Percentiles rank a stretch among this genome's conserved stretches.
Conservation (phyloP, 2,797 vertebrate genomes). For the Poeciliopsis turneri region DNA sequence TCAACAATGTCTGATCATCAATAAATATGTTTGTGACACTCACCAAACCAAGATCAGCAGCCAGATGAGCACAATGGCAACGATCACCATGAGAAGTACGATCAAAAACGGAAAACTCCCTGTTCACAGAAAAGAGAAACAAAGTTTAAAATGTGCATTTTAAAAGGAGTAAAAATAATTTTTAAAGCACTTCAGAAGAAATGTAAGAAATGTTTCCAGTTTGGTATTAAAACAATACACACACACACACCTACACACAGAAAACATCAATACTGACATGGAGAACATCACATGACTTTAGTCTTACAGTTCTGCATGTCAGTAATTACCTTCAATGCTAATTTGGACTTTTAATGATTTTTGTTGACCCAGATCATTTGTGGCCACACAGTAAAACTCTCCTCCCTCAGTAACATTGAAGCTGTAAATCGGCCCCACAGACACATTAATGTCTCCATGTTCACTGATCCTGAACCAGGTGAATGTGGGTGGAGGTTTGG, state of each 20-base stretch:
- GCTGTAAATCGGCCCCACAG: conserved; percentile 31
- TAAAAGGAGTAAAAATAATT: no score
- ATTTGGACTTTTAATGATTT: conserved; percentile 21
- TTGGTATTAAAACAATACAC: no score
- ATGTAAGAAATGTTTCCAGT: no score
- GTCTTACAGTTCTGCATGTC: no score
- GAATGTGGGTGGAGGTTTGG: no score
- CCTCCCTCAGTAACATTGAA: conserved; percentile 34
- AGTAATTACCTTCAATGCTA: conserved; percentile 23
- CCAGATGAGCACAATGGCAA: not conserved
- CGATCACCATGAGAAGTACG: not conserved
- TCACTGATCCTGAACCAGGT: conserved; percentile 52
- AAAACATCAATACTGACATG: not conserved
- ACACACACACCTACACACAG: no score
- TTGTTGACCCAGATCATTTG: conserved; percentile 36
- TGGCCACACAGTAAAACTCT: conserved; percentile 59
- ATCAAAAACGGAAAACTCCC: not conserved
- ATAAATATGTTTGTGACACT: not conserved
- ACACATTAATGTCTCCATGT: not conserved
- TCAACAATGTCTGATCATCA: not conserved
- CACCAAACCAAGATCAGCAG: not conserved
- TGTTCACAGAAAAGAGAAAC: no score
- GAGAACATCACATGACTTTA: not conserved
- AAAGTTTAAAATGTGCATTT: no score
- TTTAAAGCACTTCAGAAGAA: no score